Base-by-base conservation (phyloP, 2,888 invertebrate genomes). In the Neoscelio sp. region DNA sequence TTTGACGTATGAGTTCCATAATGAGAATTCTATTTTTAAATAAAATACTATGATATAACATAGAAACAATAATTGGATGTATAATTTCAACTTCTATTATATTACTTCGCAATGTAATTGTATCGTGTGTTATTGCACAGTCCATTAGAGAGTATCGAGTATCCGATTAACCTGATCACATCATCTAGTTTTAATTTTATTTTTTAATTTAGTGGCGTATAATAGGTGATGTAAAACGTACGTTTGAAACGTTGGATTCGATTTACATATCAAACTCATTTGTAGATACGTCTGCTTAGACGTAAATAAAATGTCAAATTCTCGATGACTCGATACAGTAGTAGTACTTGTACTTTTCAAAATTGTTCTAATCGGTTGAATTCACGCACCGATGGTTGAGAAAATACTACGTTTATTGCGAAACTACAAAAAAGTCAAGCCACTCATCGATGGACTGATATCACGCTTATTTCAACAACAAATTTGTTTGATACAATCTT, bases 371-470 rank as follows among this genome's bases (percentile, higher is more conserved):
- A 78, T 67, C 67, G 35, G 23, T 18, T 50, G 48, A 18, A 64
- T 76, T 78, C 75, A 76, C 78, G 79, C 78, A 68, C 58, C 71
- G 71, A 58, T 80, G 62, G 62, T 42, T 79, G 70, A 75, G 78
- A 80, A 80, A 82, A 80, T 78, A 38, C 30, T 48, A 62, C 48
- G 56, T 33, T 68, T 28, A 48, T 79, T 79, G 58, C 64, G 65
- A 67, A 75, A 79, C 38, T 48, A 46, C 56, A 62, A 79, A 80
- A 78, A 71, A 58, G 48, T 71, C 60, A 18, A 33, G 23, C 40
- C 35, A 23, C 60, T 50, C 10, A 48, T 78, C 70, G 68, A 70
- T 74, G 56, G 56, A 68, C 64, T 64, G 68, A 77, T 78, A 73
- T 60, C 71, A 48, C 52, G 52, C 71, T 75, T 65, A 65, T 75